Percentiles rank a stretch among this genome's conserved stretches.
Conservation (phyloP, 2,888 invertebrate species). For the Gryllus longicercus region DNA sequence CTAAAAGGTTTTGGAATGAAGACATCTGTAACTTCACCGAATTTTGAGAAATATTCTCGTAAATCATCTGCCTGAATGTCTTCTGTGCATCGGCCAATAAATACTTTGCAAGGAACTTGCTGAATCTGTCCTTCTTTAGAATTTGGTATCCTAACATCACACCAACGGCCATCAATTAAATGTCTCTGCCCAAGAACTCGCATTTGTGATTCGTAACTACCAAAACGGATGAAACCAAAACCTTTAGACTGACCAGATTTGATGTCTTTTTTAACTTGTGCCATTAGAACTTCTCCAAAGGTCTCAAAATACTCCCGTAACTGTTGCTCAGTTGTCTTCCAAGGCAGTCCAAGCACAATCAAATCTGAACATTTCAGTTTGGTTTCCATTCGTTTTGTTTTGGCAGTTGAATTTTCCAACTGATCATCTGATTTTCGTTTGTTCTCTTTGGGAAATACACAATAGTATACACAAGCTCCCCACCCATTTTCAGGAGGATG, state of each 20-base stretch:
- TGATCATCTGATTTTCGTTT: slow-evolving; percentile 54
- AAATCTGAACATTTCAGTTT: slow-evolving; percentile 52
- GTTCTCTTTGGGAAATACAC: slow-evolving; percentile 61
- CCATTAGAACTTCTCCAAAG: slow-evolving; percentile 63
- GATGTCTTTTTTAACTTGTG: slow-evolving; percentile 68
- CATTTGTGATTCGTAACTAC: slow-evolving; percentile 92
- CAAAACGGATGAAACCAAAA: slow-evolving; percentile 97
- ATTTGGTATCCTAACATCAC: slow-evolving; percentile 97
- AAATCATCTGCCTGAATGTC: slow-evolving; percentile 74
- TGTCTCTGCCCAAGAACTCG: slow-evolving; percentile 93
- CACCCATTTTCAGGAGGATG: slow-evolving; percentile 59
- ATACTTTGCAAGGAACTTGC: slow-evolving; percentile 61
- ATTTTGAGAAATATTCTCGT: slow-evolving; percentile 71
- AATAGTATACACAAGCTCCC: slow-evolving; percentile 58
- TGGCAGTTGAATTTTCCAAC: slow-evolving; percentile 49
- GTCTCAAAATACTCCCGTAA: slow-evolving; percentile 59
- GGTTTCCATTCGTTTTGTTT: slow-evolving; percentile 52
- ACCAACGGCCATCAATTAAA: slow-evolving; percentile 97
- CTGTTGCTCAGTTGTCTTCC: slow-evolving; percentile 55
- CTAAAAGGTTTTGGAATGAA: slow-evolving; percentile 85
- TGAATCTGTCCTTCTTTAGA: slow-evolving; percentile 63
- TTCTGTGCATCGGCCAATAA: slow-evolving; percentile 80
- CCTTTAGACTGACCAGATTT: slow-evolving; percentile 95
- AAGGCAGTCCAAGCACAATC: slow-evolving; percentile 59
- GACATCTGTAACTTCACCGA: slow-evolving; percentile 81